phyloP scores from a whole-genome alignment of 1,140 invertebrate species.

The Calycopis cecrops region DNA sequence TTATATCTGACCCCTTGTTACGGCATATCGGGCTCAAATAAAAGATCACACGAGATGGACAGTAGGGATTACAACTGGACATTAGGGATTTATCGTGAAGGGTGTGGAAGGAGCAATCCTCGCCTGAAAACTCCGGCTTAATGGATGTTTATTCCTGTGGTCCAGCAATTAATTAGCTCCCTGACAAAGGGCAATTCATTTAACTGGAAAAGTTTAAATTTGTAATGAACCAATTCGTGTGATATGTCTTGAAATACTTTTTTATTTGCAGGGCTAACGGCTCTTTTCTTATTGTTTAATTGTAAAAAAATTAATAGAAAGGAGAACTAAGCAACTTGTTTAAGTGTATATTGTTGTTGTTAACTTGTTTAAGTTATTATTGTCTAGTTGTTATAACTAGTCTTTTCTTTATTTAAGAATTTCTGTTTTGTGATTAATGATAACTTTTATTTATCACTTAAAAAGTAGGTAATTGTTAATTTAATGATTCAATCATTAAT shows the following conservation, averaged over 20 bases:
- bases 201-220: conserved; percentile 10
- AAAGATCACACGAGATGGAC: conserved; percentile 19
- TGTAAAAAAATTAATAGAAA: too few species aligned
- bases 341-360: too few species aligned
- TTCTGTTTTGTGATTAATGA: too few species aligned
- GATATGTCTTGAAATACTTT: too few species aligned
- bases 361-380: neutral
- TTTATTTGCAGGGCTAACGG: too few species aligned
- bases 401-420: too few species aligned
- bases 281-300: too few species aligned
- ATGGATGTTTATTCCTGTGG: conserved; percentile 43
- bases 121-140: conserved; percentile 51
- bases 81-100: conserved; percentile 49
- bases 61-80: conserved; percentile 34
- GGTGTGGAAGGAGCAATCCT: conserved; percentile 50
- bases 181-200: conserved; percentile 16
- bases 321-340: too few species aligned
- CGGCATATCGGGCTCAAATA: neutral
- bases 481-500: too few species aligned
- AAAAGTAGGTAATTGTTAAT: too few species aligned
- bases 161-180: conserved; percentile 50
- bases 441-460: too few species aligned
- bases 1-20: conserved; percentile 14
- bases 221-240: neutral
- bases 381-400: too few species aligned